phyloP scores from a whole-genome alignment of 2,888 invertebrate genomes.

The Agrilus mali region DNA sequence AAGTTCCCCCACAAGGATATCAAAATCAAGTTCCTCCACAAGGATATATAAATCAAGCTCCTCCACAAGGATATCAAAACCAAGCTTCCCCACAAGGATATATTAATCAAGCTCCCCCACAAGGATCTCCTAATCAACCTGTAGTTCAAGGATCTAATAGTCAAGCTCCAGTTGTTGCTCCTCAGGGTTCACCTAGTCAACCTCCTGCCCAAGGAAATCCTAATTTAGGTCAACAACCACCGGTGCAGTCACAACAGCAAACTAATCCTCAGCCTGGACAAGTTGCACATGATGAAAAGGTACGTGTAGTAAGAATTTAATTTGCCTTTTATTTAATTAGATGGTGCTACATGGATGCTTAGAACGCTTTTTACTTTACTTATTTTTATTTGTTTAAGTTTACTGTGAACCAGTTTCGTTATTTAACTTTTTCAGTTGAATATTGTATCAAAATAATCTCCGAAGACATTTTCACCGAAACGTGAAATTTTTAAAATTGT shows the following conservation, averaged over 20 bases:
- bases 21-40: constrained; percentile 7
- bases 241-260: constrained; percentile 6
- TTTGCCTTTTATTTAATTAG: too few species aligned
- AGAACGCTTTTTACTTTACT: too few species aligned
- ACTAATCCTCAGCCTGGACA: constrained; percentile 7
- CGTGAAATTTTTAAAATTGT: too few species aligned
- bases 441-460: too few species aligned
- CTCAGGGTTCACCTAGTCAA: background rate
- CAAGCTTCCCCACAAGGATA: constrained; percentile 16
- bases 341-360: too few species aligned
- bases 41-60: constrained; percentile 9
- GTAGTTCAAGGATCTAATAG: background rate
- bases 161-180: background rate
- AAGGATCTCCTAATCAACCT: constrained; percentile 1
- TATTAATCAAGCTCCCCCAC: constrained; percentile 18
- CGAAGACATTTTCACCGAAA: too few species aligned
- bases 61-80: constrained; percentile 11
- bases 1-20: constrained; percentile 8
- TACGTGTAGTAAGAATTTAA: too few species aligned
- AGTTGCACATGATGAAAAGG: background rate
- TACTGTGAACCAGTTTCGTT: too few species aligned
- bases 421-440: too few species aligned
- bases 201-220: constrained; percentile 5
- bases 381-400: too few species aligned
- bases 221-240: constrained; percentile 8